phyloP scores from a whole-genome alignment of 1,140 invertebrate genomes.

The Zaprionus vittiger region DNA sequence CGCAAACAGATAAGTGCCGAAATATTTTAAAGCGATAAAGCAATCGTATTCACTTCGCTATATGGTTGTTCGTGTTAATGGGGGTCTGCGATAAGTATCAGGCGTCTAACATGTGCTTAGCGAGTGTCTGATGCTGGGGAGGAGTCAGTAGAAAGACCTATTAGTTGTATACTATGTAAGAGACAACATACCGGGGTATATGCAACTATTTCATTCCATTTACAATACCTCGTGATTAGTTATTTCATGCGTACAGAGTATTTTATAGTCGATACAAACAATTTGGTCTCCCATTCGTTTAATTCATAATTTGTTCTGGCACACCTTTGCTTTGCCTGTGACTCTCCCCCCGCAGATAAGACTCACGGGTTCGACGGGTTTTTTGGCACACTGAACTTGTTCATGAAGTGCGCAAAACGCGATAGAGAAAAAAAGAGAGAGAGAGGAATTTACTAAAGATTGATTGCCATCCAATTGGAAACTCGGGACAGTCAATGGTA shows the following conservation, averaged over 20 bases:
- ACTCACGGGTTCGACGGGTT: constrained; percentile 39
- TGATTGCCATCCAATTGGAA: constrained; percentile 15
- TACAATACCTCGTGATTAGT: not conserved
- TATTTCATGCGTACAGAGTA: not conserved
- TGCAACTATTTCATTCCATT: not conserved
- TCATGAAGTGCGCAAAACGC: constrained; percentile 36
- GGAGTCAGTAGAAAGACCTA: constrained; percentile 22
- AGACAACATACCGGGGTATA: not conserved
- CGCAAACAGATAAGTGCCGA: constrained; percentile 46
- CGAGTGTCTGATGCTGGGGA: constrained; percentile 65
- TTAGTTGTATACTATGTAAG: constrained; percentile 8
- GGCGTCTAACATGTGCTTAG: constrained; percentile 66
- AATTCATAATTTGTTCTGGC: constrained; percentile 58
- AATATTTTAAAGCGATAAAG: constrained; percentile 29
- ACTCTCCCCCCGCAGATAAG: constrained; percentile 56
- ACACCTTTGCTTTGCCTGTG: constrained; percentile 15
- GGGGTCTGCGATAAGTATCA: constrained; percentile 54
- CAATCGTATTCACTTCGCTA: constrained; percentile 27
- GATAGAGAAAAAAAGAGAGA: constrained; percentile 9
- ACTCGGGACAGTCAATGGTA: constrained; percentile 14
- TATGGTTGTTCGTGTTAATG: constrained; percentile 37
- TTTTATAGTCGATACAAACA: not conserved
- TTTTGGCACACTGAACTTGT: constrained; percentile 67
- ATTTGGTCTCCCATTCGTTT: constrained; percentile 17
- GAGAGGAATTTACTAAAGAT: constrained; percentile 23